phyloP scores from a whole-genome alignment of 2,888 invertebrate genomes.

The Scaptomyza caliginosa region DNA sequence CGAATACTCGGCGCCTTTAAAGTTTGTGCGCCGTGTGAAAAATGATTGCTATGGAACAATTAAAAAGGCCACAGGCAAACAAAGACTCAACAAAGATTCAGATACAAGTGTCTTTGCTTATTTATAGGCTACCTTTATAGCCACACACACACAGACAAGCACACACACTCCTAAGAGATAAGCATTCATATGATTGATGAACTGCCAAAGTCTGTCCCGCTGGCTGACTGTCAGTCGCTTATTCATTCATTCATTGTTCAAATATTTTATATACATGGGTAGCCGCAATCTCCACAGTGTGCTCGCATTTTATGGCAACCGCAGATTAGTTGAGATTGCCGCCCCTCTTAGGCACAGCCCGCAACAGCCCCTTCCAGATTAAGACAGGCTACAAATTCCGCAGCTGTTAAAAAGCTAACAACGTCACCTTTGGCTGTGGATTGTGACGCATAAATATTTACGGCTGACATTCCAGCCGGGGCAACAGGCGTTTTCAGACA shows the following conservation, averaged over 20 bases:
- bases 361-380: slow-evolving; percentile 12
- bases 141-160: slow-evolving; percentile 7
- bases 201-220: slow-evolving; percentile 42
- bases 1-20: slow-evolving; percentile 51
- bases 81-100: slow-evolving; percentile 25
- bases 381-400: slow-evolving; percentile 73
- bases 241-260: slow-evolving; percentile 57
- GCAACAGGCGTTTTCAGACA: slow-evolving; percentile 49
- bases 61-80: slow-evolving; percentile 53
- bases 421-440: slow-evolving; percentile 68
- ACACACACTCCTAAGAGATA: slow-evolving; percentile 53
- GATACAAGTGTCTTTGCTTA: slow-evolving; percentile 47
- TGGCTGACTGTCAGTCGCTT: slow-evolving; percentile 15
- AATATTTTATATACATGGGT: slow-evolving; percentile 57
- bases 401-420: slow-evolving; percentile 77
- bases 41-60: slow-evolving; percentile 65
- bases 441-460: slow-evolving; percentile 75
- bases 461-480: slow-evolving; percentile 63
- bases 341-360: background rate
- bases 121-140: slow-evolving; percentile 46
- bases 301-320: slow-evolving; percentile 71
- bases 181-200: slow-evolving; percentile 72
- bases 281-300: slow-evolving; percentile 17
- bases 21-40: slow-evolving; percentile 58
- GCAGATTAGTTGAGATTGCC: slow-evolving; percentile 73